A percentile compares a stretch with the other conserved stretches of the same genome.
Evolutionary conservation across 1,140 invertebrate genomes (phyloP).

Genomic region (Bombus breviceps): DNA sequence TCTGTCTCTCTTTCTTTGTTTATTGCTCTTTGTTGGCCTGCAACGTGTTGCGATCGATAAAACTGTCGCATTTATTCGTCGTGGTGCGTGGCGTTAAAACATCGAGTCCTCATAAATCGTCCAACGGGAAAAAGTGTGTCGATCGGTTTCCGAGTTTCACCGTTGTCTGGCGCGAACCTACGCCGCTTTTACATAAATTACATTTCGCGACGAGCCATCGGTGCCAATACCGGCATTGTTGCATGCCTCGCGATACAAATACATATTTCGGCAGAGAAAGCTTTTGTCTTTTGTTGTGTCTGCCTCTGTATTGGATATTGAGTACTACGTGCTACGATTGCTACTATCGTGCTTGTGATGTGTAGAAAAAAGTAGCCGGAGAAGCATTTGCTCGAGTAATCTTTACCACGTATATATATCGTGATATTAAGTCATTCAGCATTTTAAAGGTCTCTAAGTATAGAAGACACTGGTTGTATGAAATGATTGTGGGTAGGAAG

Average conservation of each 20-base stretch:
- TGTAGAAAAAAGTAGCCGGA: not conserved
- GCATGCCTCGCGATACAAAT: not conserved
- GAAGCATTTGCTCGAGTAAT: not conserved
- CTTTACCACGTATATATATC: not conserved
- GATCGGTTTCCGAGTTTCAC: constrained; percentile 22
- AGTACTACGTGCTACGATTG: no score
- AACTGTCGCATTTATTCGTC: constrained; percentile 29
- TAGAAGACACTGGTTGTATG: not conserved
- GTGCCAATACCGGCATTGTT: not conserved
- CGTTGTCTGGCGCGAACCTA: not conserved
- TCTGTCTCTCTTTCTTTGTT: not conserved
- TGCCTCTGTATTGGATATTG: not conserved
- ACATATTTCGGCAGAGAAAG: not conserved
- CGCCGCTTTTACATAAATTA: constrained; percentile 21
- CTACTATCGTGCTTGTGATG: not conserved
- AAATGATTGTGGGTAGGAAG: not conserved
- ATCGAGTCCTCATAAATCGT: constrained; percentile 31
- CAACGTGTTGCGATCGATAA: constrained; percentile 6
- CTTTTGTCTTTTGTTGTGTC: no score
- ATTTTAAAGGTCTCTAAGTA: not conserved
- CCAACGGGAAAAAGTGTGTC: constrained; percentile 27
- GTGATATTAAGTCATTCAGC: not conserved
- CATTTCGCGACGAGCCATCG: not conserved
- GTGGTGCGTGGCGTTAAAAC: not conserved
- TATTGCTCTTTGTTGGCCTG: not conserved